These are phyloP conservation scores for Trichomalopsis sarcophagae DNA, from an alignment of 1,140 invertebrate species.

Conservation along the genomic window DNA sequence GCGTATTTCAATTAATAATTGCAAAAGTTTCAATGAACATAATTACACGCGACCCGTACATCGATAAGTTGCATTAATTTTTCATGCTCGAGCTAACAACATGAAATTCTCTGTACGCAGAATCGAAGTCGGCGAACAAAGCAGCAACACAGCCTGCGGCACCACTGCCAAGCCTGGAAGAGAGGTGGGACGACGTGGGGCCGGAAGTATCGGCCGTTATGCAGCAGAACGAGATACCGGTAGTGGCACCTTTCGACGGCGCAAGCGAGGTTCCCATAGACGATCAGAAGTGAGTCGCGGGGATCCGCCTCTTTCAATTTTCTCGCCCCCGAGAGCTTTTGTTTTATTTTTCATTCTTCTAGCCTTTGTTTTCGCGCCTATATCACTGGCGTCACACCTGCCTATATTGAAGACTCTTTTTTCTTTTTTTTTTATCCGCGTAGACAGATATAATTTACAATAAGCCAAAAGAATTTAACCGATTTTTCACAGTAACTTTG, in stretches of 20 bases:
- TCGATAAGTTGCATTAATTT: background rate
- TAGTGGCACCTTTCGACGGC: slow-evolving; percentile 90
- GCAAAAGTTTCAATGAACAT: background rate
- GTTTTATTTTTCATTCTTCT: background rate
- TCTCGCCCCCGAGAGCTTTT: background rate
- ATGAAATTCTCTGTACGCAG: slow-evolving; percentile 3
- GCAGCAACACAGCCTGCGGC: background rate
- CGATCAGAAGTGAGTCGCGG: slow-evolving; percentile 86
- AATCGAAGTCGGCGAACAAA: slow-evolving; percentile 11
- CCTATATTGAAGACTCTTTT: background rate
- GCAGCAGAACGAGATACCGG: slow-evolving; percentile 76
- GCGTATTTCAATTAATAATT: no score
- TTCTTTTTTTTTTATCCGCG: background rate
- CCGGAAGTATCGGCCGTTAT: slow-evolving; percentile 84
- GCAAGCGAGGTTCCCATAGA: slow-evolving; percentile 88
- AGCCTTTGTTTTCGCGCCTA: background rate
- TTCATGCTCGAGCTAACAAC: background rate
- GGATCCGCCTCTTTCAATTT: slow-evolving; percentile 38
- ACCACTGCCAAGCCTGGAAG: slow-evolving; percentile 72
- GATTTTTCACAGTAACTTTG: background rate
- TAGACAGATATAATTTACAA: background rate
- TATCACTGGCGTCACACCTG: background rate
- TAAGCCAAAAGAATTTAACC: background rate
- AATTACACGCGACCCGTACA: background rate
- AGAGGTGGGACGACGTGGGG: slow-evolving; percentile 84